phyloP scores from a whole-genome alignment of 2,888 invertebrate genomes.

The Andrena camellia region DNA sequence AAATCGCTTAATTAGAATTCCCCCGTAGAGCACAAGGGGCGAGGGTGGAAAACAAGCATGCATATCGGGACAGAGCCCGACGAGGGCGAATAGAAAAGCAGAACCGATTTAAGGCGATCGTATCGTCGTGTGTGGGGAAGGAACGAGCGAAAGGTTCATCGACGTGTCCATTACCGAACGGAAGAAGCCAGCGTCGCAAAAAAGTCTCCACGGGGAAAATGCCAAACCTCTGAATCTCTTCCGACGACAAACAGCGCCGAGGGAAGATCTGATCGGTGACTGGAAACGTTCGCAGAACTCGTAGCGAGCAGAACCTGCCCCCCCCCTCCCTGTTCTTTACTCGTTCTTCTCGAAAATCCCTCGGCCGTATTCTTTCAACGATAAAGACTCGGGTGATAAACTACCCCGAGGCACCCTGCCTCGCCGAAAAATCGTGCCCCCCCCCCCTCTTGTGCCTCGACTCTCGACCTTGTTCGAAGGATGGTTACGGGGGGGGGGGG shows the following conservation, averaged over 20 bases:
- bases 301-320: background rate
- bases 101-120: background rate
- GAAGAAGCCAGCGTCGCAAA: constrained; percentile 21
- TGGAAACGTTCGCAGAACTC: constrained; percentile 23
- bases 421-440: constrained; percentile 46
- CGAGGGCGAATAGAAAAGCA: background rate
- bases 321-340: background rate
- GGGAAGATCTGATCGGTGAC: constrained; percentile 3
- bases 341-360: constrained; percentile 29
- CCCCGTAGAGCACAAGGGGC: background rate
- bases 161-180: constrained; percentile 33
- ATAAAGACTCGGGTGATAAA: constrained; percentile 60
- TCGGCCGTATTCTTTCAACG: constrained; percentile 46
- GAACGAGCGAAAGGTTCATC: background rate
- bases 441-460: background rate
- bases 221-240: background rate
- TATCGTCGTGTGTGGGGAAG: background rate
- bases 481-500: constrained; percentile 22
- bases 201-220: constrained; percentile 15
- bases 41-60: constrained; percentile 4
- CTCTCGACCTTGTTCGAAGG: constrained; percentile 25
- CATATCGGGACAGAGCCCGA: background rate
- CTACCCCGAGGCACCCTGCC: constrained; percentile 40
- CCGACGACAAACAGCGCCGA: background rate
- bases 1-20: constrained; percentile 47